These are phyloP conservation scores for Meliscaeva auricollis DNA, from an alignment of 2,888 invertebrate species.

Conservation along the genomic window DNA sequence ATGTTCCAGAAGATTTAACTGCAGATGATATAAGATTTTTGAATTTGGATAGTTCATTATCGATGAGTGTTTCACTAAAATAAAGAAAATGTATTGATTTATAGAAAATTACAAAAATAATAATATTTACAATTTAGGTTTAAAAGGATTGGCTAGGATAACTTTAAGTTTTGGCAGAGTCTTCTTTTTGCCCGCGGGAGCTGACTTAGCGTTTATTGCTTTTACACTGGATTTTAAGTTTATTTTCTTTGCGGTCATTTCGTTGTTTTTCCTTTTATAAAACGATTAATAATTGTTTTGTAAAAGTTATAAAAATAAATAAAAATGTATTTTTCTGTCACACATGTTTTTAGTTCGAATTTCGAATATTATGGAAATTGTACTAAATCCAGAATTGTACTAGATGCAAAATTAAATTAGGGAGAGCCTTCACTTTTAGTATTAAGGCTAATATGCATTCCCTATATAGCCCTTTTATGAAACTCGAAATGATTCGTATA, in stretches of 20 bases:
- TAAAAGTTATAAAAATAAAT: background rate
- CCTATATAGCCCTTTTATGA: too few species aligned
- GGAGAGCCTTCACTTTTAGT: background rate
- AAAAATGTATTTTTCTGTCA: background rate
- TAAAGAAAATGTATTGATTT: background rate
- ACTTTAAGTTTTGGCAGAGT: conserved; percentile 44
- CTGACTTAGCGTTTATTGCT: conserved; percentile 23
- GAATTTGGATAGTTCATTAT: conserved; percentile 10
- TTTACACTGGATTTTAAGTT: conserved; percentile 26
- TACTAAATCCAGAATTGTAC: background rate
- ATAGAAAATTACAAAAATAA: background rate
- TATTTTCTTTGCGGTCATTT: conserved; percentile 41
- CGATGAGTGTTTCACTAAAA: conserved; percentile 41
- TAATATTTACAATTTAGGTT: conserved; percentile 24
- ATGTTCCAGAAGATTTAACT: background rate
- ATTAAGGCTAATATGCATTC: background rate
- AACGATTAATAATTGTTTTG: background rate
- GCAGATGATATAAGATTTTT: conserved; percentile 10
- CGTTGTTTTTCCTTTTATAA: background rate
- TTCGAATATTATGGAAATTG: background rate
- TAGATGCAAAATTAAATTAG: background rate
- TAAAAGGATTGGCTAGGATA: conserved; percentile 53
- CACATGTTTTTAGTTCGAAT: background rate
- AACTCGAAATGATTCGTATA: too few species aligned
- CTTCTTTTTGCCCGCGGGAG: conserved; percentile 35